phyloP scores from a whole-genome alignment of 2,888 invertebrate genomes.

The Parochlus steinenii region DNA sequence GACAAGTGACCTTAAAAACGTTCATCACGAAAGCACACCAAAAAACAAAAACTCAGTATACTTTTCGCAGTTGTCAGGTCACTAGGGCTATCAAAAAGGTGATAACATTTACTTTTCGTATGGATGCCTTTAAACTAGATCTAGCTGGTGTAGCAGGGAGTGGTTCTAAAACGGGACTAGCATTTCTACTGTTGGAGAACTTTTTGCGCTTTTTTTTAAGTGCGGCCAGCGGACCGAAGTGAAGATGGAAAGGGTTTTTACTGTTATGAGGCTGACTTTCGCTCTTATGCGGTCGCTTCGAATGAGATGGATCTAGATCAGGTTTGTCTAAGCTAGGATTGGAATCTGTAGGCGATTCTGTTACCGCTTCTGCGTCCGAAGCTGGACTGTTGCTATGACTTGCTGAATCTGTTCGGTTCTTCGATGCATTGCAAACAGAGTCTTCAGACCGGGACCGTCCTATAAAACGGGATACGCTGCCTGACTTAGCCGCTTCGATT shows the following conservation, averaged over 20 bases:
- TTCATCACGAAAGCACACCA: too few species aligned
- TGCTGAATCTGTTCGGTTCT: slow-evolving; percentile 32
- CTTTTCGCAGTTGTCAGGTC: too few species aligned
- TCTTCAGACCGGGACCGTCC: slow-evolving; percentile 70
- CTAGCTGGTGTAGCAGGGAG: slow-evolving; percentile 19
- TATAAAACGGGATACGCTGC: slow-evolving; percentile 61
- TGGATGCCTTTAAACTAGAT: slow-evolving; percentile 10
- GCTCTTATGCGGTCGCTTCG: too few species aligned
- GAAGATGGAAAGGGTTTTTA: slow-evolving; percentile 10
- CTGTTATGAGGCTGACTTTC: slow-evolving; percentile 5
- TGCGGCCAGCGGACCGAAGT: slow-evolving; percentile 47
- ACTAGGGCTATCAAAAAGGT: too few species aligned
- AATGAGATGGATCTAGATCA: slow-evolving; percentile 12
- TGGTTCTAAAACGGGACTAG: slow-evolving; percentile 37
- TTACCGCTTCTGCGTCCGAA: slow-evolving; percentile 52
- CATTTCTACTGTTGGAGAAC: slow-evolving; percentile 61
- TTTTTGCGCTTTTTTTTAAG: slow-evolving; percentile 67
- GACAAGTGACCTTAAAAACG: too few species aligned
- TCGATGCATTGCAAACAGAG: slow-evolving; percentile 48
- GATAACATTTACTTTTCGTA: slow-evolving; percentile 12
- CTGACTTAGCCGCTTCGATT: slow-evolving; percentile 72
- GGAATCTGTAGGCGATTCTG: slow-evolving; percentile 52
- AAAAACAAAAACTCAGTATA: too few species aligned
- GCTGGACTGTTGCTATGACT: slow-evolving; percentile 39
- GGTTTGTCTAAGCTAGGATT: slow-evolving; percentile 36